These are phyloP conservation scores for Ranitomeya imitator DNA, from an alignment of 2,113 vertebrate species.

Conservation along the genomic window DNA sequence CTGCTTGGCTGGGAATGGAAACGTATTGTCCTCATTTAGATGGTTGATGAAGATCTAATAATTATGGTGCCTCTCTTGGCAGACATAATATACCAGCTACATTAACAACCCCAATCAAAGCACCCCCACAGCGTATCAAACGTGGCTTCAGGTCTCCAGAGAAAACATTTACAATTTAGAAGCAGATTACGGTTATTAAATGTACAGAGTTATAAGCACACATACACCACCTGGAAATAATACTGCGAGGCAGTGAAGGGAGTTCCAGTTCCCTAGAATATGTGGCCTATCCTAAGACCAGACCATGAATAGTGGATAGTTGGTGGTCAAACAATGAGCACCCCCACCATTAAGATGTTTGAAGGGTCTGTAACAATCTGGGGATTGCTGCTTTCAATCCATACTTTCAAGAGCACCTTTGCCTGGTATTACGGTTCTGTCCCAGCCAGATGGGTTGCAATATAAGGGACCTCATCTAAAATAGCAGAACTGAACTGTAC, in stretches of 20 bases:
- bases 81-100: slow-evolving; percentile 10
- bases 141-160: neutral
- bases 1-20: slow-evolving; percentile 19
- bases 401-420: too few species aligned
- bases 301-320: too few species aligned
- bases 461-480: too few species aligned
- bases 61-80: slow-evolving; percentile 21
- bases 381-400: too few species aligned
- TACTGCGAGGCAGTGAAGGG: neutral
- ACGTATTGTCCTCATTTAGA: slow-evolving; percentile 12
- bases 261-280: too few species aligned
- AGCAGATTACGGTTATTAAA: neutral
- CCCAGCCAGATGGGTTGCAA: too few species aligned
- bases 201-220: neutral
- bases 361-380: too few species aligned
- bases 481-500: too few species aligned
- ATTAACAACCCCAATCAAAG: neutral
- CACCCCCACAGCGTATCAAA: neutral
- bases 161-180: neutral
- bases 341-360: too few species aligned
- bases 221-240: neutral
- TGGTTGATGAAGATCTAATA: slow-evolving; percentile 16
- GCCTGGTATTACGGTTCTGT: too few species aligned
- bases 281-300: too few species aligned
- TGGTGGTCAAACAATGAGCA: too few species aligned